These are phyloP conservation scores for Anas platyrhynchos DNA, from an alignment of 2,113 vertebrate species.

Conservation along the genomic window DNA sequence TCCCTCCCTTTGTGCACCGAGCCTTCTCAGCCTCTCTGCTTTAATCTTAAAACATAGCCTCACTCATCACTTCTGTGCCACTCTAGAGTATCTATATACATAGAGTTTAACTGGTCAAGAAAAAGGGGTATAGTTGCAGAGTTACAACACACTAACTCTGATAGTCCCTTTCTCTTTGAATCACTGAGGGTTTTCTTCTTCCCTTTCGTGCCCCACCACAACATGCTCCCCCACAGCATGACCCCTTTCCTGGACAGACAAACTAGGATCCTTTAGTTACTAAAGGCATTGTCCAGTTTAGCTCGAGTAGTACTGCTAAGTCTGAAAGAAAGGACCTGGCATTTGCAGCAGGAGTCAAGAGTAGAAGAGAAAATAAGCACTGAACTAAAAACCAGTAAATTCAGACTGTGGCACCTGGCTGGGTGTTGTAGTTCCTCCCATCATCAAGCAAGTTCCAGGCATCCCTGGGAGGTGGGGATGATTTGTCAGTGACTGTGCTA, in stretches of 20 bases:
- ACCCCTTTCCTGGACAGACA: background rate
- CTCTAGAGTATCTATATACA: background rate
- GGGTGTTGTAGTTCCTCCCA: background rate
- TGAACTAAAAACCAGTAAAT: background rate
- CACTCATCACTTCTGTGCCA: background rate
- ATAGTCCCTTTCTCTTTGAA: background rate
- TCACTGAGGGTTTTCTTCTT: background rate
- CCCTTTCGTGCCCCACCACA: accelerated
- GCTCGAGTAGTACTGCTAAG: background rate
- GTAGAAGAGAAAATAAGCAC: background rate
- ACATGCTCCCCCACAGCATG: background rate
- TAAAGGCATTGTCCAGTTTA: background rate
- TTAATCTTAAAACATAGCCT: background rate
- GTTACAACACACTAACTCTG: background rate
- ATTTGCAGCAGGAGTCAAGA: background rate
- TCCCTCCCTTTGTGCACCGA: background rate
- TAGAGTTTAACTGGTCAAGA: background rate
- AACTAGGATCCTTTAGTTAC: background rate
- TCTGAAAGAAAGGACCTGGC: background rate
- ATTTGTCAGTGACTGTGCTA: background rate
- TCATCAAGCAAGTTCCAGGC: background rate
- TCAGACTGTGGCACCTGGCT: background rate
- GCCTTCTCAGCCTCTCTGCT: background rate
- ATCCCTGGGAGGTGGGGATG: background rate
- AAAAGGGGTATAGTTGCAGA: background rate